Percentiles rank a stretch among this genome's conserved stretches.
These are phyloP conservation scores for Apodemia duryi DNA, from an alignment of 2,888 invertebrate species.

Conservation along the genomic window DNA sequence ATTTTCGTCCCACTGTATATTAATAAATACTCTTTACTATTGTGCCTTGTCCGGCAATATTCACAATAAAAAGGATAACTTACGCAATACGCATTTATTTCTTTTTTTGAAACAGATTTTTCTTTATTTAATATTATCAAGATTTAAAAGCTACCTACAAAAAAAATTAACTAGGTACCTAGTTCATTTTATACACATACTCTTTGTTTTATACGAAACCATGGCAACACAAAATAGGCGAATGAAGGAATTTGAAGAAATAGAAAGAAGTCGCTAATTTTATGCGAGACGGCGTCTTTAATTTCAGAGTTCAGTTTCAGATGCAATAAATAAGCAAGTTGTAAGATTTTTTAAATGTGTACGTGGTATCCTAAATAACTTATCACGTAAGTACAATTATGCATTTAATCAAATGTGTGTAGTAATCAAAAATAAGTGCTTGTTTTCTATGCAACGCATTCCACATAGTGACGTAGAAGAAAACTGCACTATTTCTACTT, in stretches of 20 bases:
- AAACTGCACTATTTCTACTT: slow-evolving; percentile 44
- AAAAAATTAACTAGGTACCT: no score
- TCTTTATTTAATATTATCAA: no score
- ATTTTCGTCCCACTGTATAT: no score
- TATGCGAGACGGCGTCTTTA: slow-evolving; percentile 73
- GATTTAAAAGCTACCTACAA: no score
- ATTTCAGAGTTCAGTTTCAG: slow-evolving; percentile 47
- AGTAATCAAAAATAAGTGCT: slow-evolving; percentile 37
- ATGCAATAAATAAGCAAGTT: slow-evolving; percentile 62
- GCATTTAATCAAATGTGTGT: not conserved
- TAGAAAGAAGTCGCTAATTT: slow-evolving; percentile 69
- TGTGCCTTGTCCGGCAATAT: no score
- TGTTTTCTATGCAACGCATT: slow-evolving; percentile 63
- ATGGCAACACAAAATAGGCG: slow-evolving; percentile 46
- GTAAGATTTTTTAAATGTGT: slow-evolving; percentile 56
- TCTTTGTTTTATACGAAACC: not conserved
- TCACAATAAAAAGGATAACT: no score
- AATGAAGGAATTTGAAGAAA: slow-evolving; percentile 66
- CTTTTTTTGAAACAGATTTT: no score
- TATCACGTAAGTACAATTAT: slow-evolving; percentile 11
- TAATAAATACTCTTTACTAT: no score
- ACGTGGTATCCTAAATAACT: slow-evolving; percentile 49
- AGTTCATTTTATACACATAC: no score
- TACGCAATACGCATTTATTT: no score
- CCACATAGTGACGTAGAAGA: slow-evolving; percentile 66